Base-by-base conservation (phyloP, 2,113 vertebrate genomes). In the Dicrurus megarhynchus region DNA sequence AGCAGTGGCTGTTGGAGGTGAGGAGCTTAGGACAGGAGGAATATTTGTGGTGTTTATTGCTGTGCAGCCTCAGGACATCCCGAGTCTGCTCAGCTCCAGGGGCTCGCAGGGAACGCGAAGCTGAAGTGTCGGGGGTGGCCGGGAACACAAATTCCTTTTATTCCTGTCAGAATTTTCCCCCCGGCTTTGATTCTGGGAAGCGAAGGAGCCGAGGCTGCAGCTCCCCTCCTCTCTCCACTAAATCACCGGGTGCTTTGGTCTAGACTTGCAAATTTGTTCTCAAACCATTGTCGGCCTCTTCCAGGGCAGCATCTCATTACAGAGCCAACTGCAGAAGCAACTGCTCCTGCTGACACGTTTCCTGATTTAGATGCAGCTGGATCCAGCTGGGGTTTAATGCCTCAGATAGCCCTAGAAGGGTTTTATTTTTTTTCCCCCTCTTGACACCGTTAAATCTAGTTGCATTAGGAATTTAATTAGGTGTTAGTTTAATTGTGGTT, bases 391-490 rank as follows among this genome's bases (percentile, higher is more conserved):
- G 85, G 50, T 39, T 80, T 61, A 69, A 24, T 89, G 93, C 70
- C 91, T 87, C 79, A 85, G 71, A 87, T 35, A 78, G 91, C 88
- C 79, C 69, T 64, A 11, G 5, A 60, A 93, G 79, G 88, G 21
- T 50, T 60, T 47, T 10, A 61, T 42, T 84, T 83, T 86, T 57
- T 55, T 26, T 5, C 14, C 0, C 13, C 30, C 56, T 46, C 94
- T 82, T 93, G 90, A 96, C 91, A 92, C 3, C 0, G 91, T 95
- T 94, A 89, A 95, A 95, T 90, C 91, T 61, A 50, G 82, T 91
- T 93, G 59, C 85, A 80, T 90, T 95, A 87, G 64, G 96, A 81
- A 55, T 95, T 96, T 96, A 97, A 97, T 96, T 95, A 95, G 93
- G 85, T 97, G 83, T 65, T 93, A 71, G 85, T 91, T 97, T 97